A percentile compares a stretch with the other conserved stretches of the same genome.
Evolutionary conservation across 2,797 vertebrate genomes (phyloP).

Genomic region (Uromys caudimaculatus): DNA sequence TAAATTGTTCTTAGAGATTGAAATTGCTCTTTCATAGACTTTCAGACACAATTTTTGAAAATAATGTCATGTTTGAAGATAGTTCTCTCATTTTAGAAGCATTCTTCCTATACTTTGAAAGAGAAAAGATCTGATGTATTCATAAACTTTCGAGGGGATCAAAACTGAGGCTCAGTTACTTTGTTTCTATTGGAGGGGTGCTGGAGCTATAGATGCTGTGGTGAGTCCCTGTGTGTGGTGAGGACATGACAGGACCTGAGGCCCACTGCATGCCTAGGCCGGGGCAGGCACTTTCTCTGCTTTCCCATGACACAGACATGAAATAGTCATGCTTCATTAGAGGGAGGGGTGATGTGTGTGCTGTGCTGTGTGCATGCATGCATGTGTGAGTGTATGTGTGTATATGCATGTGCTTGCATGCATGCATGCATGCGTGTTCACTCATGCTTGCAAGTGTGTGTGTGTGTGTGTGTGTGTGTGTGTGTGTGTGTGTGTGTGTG

Average conservation of each 20-base stretch:
- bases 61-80: conserved; percentile 42
- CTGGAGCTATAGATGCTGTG: background rate
- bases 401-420: background rate
- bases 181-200: background rate
- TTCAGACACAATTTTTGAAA: background rate
- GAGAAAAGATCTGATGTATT: background rate
- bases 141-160: background rate
- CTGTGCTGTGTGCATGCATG: background rate
- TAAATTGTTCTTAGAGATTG: conserved; percentile 41
- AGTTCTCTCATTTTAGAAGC: conserved; percentile 16
- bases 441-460: background rate
- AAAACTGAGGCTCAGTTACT: background rate
- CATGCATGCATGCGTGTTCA: too few species aligned
- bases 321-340: fast-evolving
- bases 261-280: background rate
- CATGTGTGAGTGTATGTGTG: background rate
- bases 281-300: fast-evolving
- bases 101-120: background rate
- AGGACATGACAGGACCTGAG: background rate
- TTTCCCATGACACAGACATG: fast-evolving
- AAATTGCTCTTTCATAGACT: conserved; percentile 22
- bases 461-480: background rate
- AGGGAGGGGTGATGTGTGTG: background rate
- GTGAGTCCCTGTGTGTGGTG: fast-evolving
- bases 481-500: background rate